Conservation (phyloP, 2,113 vertebrate genomes). For the Silurus asotus region DNA sequence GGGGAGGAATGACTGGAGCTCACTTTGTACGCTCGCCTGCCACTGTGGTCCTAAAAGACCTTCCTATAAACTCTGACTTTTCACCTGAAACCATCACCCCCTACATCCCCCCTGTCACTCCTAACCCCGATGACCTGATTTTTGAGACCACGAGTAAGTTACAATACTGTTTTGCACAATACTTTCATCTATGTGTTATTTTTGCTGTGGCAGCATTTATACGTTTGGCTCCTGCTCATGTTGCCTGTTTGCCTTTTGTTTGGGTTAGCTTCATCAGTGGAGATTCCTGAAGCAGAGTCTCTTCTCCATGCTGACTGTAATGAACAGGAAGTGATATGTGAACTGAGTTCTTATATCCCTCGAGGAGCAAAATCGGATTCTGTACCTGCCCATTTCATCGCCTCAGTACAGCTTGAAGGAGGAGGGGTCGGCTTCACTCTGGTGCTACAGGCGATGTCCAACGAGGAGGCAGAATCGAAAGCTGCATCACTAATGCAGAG, state of each 20-base stretch:
- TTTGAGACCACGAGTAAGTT: conserved; percentile 78
- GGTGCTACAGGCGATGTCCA: conserved; percentile 68
- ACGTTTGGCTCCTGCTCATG: not conserved
- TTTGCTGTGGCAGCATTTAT: not conserved
- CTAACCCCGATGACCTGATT: conserved; percentile 64
- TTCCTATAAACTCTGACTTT: conserved; percentile 63
- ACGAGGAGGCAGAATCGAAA: conserved; percentile 41
- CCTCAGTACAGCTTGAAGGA: conserved; percentile 67
- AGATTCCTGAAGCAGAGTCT: conserved; percentile 68
- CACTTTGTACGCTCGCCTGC: conserved; percentile 63
- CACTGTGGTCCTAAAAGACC: conserved; percentile 73
- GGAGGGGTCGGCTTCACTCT: conserved; percentile 68
- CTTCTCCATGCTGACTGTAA: conserved; percentile 79
- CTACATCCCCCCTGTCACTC: conserved; percentile 64
- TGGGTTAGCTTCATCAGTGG: conserved; percentile 61
- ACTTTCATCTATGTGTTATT: not conserved
- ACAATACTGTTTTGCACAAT: not conserved
- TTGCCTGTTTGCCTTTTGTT: conserved; percentile 6
- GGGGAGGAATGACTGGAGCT: conserved; percentile 51
- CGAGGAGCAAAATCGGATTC: conserved; percentile 45
- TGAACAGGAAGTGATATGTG: conserved; percentile 75
- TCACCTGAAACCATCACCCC: conserved; percentile 71
- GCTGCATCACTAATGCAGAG: conserved; percentile 59
- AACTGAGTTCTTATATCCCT: conserved; percentile 71
- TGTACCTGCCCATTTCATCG: conserved; percentile 68